Conservation (phyloP, 2,888 invertebrate genomes). For the Drosophila mimica region DNA sequence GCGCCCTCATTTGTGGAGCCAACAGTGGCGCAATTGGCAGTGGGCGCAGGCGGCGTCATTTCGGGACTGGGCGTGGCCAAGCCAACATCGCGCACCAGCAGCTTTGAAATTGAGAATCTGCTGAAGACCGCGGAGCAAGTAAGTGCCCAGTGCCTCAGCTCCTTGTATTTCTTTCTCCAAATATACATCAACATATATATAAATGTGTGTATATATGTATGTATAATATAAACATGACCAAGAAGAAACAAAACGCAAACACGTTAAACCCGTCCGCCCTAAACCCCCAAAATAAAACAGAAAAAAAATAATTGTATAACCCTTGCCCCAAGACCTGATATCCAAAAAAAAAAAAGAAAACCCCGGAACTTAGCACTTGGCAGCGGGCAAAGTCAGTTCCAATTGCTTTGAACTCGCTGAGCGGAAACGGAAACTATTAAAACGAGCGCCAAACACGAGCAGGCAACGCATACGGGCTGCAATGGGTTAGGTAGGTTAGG, state of each 20-base stretch:
- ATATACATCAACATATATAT: neutral
- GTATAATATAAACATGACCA: conserved; percentile 58
- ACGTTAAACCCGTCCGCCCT: conserved; percentile 48
- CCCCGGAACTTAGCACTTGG: conserved; percentile 73
- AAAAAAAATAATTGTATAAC: conserved; percentile 25
- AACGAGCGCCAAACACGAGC: conserved; percentile 76
- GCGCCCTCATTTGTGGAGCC: conserved; percentile 86
- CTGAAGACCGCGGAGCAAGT: conserved; percentile 89
- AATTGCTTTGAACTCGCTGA: conserved; percentile 77
- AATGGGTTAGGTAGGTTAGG: neutral
- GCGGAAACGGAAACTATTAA: conserved; percentile 82
- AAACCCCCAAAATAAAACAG: too few species aligned
- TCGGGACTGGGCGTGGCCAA: conserved; percentile 84
- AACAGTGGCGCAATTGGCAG: conserved; percentile 63
- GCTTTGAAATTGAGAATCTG: conserved; percentile 97
- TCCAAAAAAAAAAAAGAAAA: conserved; percentile 28
- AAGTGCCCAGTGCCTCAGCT: conserved; percentile 67
- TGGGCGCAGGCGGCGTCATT: conserved; percentile 61
- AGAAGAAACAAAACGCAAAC: conserved; percentile 73
- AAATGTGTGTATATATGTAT: conserved; percentile 19
- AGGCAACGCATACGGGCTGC: conserved; percentile 1
- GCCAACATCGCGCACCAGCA: conserved; percentile 93
- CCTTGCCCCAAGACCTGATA: conserved; percentile 29
- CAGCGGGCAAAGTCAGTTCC: conserved; percentile 64
- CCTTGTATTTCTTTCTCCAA: conserved; percentile 13